Base-by-base conservation (phyloP, 2,888 invertebrate genomes). In the Xestia c-nigrum region DNA sequence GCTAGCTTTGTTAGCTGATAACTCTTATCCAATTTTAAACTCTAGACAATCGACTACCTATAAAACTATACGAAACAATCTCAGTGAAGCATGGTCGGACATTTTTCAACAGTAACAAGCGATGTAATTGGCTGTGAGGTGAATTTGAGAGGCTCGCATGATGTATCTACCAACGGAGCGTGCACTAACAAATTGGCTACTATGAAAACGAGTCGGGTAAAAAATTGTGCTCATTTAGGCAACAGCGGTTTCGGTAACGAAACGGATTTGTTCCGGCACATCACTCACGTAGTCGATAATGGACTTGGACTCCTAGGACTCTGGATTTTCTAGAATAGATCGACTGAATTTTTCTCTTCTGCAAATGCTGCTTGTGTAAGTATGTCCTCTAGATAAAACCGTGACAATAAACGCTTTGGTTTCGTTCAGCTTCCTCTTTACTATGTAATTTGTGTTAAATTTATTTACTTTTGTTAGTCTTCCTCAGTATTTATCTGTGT, bases 21-120 rank as follows among this genome's bases (percentile, higher is more conserved):
- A 24, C 64, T 63, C 31, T 65, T 71, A 68, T 61, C 59, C 52
- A 74, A 74, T 85, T 69, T 47, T 69, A 74, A 68, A 21, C 38
- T 61, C n/a, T 21, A 38, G 31, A 57, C 46, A 73, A 61, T 71
- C 57, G 63, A 52, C 59, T 82, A 72, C 40, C 61, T n/a, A 66
- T 61, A 76, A 84, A 87, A 80, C 72, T 83, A 72, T 66, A 82
- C 69, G 89, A 88, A 88, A 89, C 82, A 87, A 67, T 57, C 78
- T 85, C 81, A 88, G 88, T 90, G 89, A 90, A 84, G 82, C 79
- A 91, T 91, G 84, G 89, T 83, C 88, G 88, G 86, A 85, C 90
- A 95, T 94, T 94, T 95, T 93, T 95, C 95, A 94, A 88, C 87
- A 73, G 88, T 94, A 95, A 95, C 95, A 94, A 94, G 95, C 93